Evolutionary conservation across 2,797 vertebrate species (phyloP).

Genomic region (Tinamus major): DNA sequence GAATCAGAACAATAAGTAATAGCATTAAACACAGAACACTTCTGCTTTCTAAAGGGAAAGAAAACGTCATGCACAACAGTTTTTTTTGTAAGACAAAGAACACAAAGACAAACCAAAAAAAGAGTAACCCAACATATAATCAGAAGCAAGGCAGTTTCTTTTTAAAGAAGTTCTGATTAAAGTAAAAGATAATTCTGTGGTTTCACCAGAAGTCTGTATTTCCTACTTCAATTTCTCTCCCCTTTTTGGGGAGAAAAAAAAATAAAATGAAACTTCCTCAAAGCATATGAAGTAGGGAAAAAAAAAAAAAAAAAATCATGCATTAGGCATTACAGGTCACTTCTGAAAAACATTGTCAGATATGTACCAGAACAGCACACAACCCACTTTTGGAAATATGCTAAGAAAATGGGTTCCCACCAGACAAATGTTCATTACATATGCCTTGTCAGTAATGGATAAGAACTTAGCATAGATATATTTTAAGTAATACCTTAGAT

Average conservation of each 20-base stretch:
- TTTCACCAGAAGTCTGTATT: background rate
- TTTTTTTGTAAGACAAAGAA: background rate
- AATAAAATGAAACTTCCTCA: background rate
- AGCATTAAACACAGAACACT: background rate
- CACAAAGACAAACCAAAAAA: background rate
- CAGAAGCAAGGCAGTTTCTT: background rate
- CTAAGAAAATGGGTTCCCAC: background rate
- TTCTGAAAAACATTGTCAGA: background rate
- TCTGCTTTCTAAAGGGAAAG: background rate
- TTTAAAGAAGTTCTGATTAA: background rate
- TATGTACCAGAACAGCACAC: background rate
- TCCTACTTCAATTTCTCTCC: background rate
- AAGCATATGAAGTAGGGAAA: background rate
- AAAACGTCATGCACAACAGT: background rate
- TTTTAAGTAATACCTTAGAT: background rate
- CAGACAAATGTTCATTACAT: background rate
- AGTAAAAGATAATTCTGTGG: background rate
- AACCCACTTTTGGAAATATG: background rate
- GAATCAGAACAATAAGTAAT: background rate
- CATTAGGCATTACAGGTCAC: background rate
- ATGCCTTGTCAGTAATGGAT: background rate
- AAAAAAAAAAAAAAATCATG: background rate
- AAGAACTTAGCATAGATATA: background rate
- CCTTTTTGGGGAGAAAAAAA: background rate
- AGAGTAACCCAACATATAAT: background rate